Base-by-base conservation (phyloP, 2,888 invertebrate species). In the Arctia plantaginis region DNA sequence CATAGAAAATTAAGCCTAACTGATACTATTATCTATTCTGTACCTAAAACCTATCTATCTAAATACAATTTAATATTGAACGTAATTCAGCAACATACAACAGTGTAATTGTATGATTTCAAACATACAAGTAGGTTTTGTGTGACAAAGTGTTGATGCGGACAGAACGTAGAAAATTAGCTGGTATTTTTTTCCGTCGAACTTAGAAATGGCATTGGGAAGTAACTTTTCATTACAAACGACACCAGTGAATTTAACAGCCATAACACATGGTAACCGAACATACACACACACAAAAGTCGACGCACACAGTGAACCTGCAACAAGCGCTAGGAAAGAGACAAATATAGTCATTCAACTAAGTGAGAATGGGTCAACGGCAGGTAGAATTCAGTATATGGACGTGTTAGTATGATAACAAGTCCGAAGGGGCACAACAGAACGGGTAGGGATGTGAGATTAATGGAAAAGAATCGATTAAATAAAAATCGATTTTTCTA, bases 341-440 rank as follows among this genome's bases (percentile, higher is more conserved):
- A 89, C 69, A 41, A 66, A 74, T 59, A 80, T 79, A 86, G 76
- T 51, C 69, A 77, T 59, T 77, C 72, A 35, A 23, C 51, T 68
- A 75, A 23, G 88, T 74, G 80, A 62, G 82, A 89, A 77, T 80
- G 88, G 83, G 87, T 77, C 74, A 44, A 71, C 66, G 69, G 80
- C 77, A 82, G 80, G 82, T 85, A 85, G 75, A 82, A 80, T 64
- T 78, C 78, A 77, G 78, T 85, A 80, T 84, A 80, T 83, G 81
- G 80, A 62, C 30, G 30, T 62, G 83, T 76, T 82, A 80, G 85
- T 84, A 79, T 87, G 90, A 90, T 91, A 90, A 90, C 87, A 76
- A 78, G 77, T 47, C 76, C 64, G 77, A 80, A 78, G 79, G 77
- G 80, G 76, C 76, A 82, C 23, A 44, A 62, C 59, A 62, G n/a